A percentile compares a stretch with the other conserved stretches of the same genome.
These are phyloP conservation scores for Thaumetopoea pityocampa DNA, from an alignment of 1,140 invertebrate genomes.

Conservation along the genomic window DNA sequence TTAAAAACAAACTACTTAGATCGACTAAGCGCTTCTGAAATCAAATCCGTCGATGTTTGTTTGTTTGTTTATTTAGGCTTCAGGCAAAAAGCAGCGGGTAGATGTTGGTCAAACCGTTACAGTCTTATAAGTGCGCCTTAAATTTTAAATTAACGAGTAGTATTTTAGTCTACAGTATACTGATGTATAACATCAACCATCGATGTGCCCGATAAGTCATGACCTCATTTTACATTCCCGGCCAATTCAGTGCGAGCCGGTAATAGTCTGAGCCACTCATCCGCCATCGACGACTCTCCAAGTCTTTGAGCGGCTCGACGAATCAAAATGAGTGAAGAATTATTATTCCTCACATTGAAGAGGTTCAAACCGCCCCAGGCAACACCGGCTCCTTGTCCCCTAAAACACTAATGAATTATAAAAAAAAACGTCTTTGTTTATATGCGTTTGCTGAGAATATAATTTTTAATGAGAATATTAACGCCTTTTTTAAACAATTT, in stretches of 20 bases:
- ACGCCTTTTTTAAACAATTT: not conserved
- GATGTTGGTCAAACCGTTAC: no score
- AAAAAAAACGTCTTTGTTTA: constrained; percentile 51
- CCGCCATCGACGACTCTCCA: constrained; percentile 57
- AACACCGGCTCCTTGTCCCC: constrained; percentile 35
- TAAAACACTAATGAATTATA: constrained; percentile 29
- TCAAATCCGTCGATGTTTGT: no score
- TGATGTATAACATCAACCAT: no score
- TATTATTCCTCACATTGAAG: constrained; percentile 63
- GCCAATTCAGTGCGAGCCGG: constrained; percentile 48
- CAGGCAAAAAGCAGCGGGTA: no score
- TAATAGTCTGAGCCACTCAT: constrained; percentile 64
- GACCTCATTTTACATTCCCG: constrained; percentile 62
- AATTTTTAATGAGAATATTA: constrained; percentile 17
- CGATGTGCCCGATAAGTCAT: constrained; percentile 51
- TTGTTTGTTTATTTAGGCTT: no score
- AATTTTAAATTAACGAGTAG: no score
- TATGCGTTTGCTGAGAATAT: constrained; percentile 34
- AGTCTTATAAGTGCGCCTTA: no score
- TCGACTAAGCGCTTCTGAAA: no score
- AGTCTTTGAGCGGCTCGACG: constrained; percentile 48
- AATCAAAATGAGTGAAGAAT: constrained; percentile 58
- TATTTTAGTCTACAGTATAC: no score
- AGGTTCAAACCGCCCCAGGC: constrained; percentile 28
- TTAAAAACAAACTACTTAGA: no score